Base-by-base conservation (phyloP, 2,888 invertebrate genomes). In the Busseola fusca region DNA sequence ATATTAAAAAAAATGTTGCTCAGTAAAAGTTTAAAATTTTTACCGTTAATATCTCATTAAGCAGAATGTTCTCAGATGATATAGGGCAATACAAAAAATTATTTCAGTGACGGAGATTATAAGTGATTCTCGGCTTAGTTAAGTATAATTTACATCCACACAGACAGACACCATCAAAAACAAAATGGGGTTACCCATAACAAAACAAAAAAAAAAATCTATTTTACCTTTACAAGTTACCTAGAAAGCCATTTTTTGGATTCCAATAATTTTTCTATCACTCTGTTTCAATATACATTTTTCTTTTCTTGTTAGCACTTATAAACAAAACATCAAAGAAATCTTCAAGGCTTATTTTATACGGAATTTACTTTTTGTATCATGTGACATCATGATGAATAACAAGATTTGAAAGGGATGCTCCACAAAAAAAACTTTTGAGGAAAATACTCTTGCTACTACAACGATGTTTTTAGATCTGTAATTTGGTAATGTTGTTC, bases 321-420 rank as follows among this genome's bases (percentile, higher is more conserved):
- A 21, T 30, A 7, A 42, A 50, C 48, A 40, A 69, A 76, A 63
- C 16, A 21, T 21, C 45, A 37, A 57, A 25, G 14, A 58, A 42
- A 4, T 6, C 27, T 57, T 40, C 37, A 74, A 71, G 67, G 73
- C 60, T 69, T 70, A 72, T 40, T 65, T 69, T 56, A n/a, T 56
- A n/a, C 60, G 52, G 58, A 76, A 82, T 37, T 82, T 78, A 74
- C 75, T 69, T 82, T 82, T 81, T 82, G 68, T 84, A 84, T 83
- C 80, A 69, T 78, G 72, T 78, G 81, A 78, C 72, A 74, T 79
- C 69, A 69, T 81, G 79, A 82, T 87, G 84, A 87, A 88, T 86
- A 86, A 78, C 77, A 83, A 76, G 78, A 73, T 82, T 83, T 71
- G 75, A 78, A 82, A 88, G 81, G 80, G 82, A 77, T 77, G 67